phyloP scores from a whole-genome alignment of 2,113 vertebrate species.

The Dicentrarchus labrax region DNA sequence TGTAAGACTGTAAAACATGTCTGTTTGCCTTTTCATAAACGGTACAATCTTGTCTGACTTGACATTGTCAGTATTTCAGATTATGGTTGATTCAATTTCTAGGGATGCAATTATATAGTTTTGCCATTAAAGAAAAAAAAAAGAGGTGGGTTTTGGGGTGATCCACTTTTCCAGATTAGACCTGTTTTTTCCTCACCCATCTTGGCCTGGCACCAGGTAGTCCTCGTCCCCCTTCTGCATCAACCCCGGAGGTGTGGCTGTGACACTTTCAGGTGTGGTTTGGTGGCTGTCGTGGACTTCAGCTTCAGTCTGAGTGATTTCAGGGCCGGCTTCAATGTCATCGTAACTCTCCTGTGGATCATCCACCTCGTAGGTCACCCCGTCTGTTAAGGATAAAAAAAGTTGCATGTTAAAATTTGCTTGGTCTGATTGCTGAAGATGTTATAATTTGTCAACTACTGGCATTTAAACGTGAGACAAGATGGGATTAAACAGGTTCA shows the following conservation, averaged over 20 bases:
- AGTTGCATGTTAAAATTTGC: not conserved
- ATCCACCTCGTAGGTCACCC: conserved; percentile 58
- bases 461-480: not conserved
- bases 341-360: conserved; percentile 68
- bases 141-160: not conserved
- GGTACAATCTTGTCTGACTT: not conserved
- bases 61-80: not conserved
- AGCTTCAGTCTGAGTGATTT: conserved; percentile 17
- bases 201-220: conserved; percentile 45
- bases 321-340: conserved; percentile 46
- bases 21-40: not conserved
- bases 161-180: not conserved
- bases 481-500: not conserved
- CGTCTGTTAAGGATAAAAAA: conserved; percentile 46
- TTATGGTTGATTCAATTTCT: not conserved
- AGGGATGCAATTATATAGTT: not conserved
- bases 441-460: not conserved
- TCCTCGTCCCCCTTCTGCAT: conserved; percentile 21
- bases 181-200: conserved; percentile 59
- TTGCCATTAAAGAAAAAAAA: not conserved
- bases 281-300: conserved; percentile 37
- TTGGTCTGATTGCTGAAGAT: not conserved
- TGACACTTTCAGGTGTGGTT: not conserved
- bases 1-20: not conserved
- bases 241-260: not conserved